These are phyloP conservation scores for Parelbella ahira DNA, from an alignment of 2,888 invertebrate genomes.

Conservation along the genomic window DNA sequence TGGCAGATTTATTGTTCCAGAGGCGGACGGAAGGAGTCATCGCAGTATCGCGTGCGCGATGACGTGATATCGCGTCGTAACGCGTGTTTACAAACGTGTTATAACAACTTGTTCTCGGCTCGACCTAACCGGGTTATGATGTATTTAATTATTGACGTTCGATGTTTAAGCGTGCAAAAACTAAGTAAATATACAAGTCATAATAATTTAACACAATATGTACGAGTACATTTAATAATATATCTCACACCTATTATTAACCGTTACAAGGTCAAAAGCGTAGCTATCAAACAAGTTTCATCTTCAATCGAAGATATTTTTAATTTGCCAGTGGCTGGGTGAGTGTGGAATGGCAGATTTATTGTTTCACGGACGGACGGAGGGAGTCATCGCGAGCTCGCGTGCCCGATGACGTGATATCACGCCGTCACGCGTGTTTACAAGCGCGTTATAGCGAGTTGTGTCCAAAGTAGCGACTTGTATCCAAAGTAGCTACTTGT, in stretches of 20 bases:
- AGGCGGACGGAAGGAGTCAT: slow-evolving; percentile 54
- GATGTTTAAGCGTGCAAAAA: no score
- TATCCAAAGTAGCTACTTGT: no score
- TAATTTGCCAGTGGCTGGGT: slow-evolving; percentile 31
- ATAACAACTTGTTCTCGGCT: slow-evolving; percentile 9
- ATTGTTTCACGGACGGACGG: slow-evolving; percentile 46
- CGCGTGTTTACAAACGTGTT: slow-evolving; percentile 44
- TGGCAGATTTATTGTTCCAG: slow-evolving; percentile 40
- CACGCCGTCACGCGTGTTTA: slow-evolving; percentile 66
- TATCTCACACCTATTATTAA: no score
- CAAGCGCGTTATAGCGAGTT: slow-evolving; percentile 17
- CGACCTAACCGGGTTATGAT: no score
- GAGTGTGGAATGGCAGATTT: slow-evolving; percentile 39
- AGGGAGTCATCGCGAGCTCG: slow-evolving; percentile 45
- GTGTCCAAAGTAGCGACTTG: slow-evolving; percentile 4
- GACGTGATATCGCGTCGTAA: slow-evolving; percentile 67
- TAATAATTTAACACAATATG: no score
- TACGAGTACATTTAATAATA: no score
- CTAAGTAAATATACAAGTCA: no score
- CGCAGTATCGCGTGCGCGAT: slow-evolving; percentile 63
- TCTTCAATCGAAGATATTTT: slow-evolving; percentile 30
- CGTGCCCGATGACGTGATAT: slow-evolving; percentile 72
- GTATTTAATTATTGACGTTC: no score
- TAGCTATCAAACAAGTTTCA: slow-evolving; percentile 30
- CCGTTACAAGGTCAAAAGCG: no score